Evolutionary conservation across 1,140 invertebrate species (phyloP).

Genomic region (Lerema accius): DNA sequence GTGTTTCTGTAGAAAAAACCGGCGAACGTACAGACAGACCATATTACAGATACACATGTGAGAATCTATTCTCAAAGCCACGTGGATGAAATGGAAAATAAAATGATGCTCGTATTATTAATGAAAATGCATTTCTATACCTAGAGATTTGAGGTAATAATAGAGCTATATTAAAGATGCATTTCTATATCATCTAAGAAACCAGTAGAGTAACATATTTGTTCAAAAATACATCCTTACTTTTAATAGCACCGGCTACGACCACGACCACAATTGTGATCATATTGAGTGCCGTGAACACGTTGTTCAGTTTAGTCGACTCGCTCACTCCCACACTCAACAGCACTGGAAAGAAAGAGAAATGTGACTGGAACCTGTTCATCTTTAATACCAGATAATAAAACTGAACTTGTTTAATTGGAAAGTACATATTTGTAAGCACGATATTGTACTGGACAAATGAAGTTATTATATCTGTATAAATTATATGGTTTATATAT

Average conservation of each 20-base stretch:
- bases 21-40: too few species aligned
- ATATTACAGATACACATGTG: too few species aligned
- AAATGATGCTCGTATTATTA: neutral
- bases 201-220: too few species aligned
- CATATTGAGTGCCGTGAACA: conserved; percentile 95
- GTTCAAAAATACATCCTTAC: too few species aligned
- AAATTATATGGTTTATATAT: too few species aligned
- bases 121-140: neutral
- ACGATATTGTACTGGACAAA: too few species aligned
- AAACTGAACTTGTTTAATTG: neutral
- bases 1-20: too few species aligned
- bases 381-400: neutral
- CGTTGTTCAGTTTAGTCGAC: conserved; percentile 94
- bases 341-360: conserved; percentile 81
- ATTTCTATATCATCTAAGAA: neutral
- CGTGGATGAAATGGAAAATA: too few species aligned
- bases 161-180: too few species aligned
- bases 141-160: too few species aligned
- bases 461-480: too few species aligned
- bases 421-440: neutral
- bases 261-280: conserved; percentile 92
- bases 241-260: conserved; percentile 91
- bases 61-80: too few species aligned
- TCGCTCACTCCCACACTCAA: conserved; percentile 94
- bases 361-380: neutral